These are phyloP conservation scores for Halictus quadricinctus DNA, from an alignment of 2,888 invertebrate species.

Conservation along the genomic window DNA sequence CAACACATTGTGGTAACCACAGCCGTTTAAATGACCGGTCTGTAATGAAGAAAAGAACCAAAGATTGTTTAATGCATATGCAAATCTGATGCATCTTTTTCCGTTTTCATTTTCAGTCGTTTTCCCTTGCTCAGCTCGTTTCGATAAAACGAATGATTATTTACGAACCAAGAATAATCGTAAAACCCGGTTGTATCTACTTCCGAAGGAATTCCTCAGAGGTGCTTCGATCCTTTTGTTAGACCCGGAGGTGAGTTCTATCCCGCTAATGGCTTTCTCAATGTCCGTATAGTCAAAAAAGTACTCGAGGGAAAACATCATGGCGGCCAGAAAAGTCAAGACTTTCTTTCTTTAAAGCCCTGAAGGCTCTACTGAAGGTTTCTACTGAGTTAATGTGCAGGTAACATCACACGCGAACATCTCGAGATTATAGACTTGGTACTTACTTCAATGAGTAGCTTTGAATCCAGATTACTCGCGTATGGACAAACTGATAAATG, in stretches of 20 bases:
- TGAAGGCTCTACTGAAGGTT: background rate
- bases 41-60: background rate
- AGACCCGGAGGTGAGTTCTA: background rate
- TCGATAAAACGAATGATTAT: background rate
- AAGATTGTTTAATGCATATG: background rate
- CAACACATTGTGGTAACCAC: too few relatives aligned
- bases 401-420: background rate
- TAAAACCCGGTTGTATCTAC: background rate
- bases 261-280: background rate
- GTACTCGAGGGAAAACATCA: background rate
- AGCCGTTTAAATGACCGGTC: background rate
- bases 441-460: background rate
- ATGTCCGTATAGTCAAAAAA: slow-evolving; percentile 1
- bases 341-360: background rate
- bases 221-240: slow-evolving; percentile 4
- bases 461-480: background rate
- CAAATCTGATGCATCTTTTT: background rate
- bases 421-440: background rate
- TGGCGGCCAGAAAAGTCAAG: background rate
- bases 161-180: background rate
- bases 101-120: background rate
- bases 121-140: background rate
- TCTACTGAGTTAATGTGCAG: background rate
- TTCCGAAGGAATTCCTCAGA: background rate
- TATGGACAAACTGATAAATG: background rate